Evolutionary conservation across 2,113 vertebrate species (phyloP).

Genomic region (Lophochroa leadbeateri): DNA sequence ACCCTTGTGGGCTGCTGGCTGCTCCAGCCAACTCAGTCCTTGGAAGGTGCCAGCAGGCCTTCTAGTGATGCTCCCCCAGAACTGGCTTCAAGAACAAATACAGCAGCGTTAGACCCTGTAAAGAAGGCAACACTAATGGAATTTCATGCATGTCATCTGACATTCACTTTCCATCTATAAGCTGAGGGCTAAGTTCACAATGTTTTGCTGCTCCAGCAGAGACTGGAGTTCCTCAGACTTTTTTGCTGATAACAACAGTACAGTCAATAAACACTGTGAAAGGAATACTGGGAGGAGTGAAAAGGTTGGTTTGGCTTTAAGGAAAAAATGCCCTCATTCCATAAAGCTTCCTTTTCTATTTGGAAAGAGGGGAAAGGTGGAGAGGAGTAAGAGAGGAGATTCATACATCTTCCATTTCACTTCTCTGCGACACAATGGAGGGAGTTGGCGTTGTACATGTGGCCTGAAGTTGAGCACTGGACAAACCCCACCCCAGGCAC

Average conservation of each 20-base stretch:
- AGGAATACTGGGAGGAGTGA: background rate
- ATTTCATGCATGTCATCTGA: background rate
- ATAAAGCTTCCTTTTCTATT: background rate
- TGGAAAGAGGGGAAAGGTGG: background rate
- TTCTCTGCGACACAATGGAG: background rate
- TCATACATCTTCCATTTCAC: background rate
- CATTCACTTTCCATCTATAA: background rate
- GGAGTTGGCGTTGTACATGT: accelerated
- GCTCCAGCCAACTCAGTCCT: background rate
- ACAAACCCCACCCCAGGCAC: background rate
- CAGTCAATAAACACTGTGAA: background rate
- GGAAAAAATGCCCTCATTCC: background rate
- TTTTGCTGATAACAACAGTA: background rate
- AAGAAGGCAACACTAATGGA: background rate
- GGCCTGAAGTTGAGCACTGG: accelerated
- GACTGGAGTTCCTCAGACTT: background rate
- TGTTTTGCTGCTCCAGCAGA: background rate
- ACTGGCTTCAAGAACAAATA: background rate
- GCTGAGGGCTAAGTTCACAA: background rate
- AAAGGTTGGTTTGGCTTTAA: background rate
- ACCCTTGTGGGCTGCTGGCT: background rate
- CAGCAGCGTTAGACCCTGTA: background rate
- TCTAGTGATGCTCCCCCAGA: background rate
- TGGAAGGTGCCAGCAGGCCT: background rate
- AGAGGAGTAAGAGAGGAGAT: background rate